Evolutionary conservation across 2,888 invertebrate genomes (phyloP).

Genomic region (Kuschelorhynchus macadamiae): DNA sequence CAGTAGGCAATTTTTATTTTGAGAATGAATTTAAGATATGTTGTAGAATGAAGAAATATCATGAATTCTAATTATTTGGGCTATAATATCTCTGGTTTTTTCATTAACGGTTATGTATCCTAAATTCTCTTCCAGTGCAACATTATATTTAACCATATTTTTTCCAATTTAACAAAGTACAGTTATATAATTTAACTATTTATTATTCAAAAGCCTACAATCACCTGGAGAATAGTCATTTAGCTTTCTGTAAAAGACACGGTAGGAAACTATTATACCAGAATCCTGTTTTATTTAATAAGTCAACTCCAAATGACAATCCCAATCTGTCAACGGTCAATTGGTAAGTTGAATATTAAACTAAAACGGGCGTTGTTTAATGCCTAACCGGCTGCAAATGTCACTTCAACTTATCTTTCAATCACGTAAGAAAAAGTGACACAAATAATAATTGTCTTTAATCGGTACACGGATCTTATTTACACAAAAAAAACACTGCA

Average conservation of each 20-base stretch:
- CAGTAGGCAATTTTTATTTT: too few species aligned
- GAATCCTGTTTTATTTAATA: constrained; percentile 19
- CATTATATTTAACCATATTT: too few species aligned
- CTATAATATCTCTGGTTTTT: too few species aligned
- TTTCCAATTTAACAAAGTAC: too few species aligned
- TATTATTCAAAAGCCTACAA: too few species aligned
- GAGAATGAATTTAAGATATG: too few species aligned
- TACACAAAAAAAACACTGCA: neutral
- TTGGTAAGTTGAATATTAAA: constrained; percentile 1
- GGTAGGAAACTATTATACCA: constrained; percentile 19
- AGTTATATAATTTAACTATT: too few species aligned
- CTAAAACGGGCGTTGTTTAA: neutral
- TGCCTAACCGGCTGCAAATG: constrained; percentile 28
- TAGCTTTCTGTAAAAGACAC: neutral
- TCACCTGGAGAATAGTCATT: too few species aligned
- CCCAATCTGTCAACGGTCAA: neutral
- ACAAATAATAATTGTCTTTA: neutral
- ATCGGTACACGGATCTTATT: neutral
- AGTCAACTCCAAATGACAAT: neutral
- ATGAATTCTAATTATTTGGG: too few species aligned
- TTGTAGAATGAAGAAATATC: too few species aligned
- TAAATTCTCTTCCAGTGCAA: too few species aligned
- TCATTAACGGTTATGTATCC: too few species aligned
- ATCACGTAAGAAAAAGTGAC: constrained; percentile 22
- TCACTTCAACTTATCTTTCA: constrained; percentile 17